A percentile compares a stretch with the other conserved stretches of the same genome.
Evolutionary conservation across 2,797 vertebrate genomes (phyloP).

Genomic region (Artibeus lituratus): DNA sequence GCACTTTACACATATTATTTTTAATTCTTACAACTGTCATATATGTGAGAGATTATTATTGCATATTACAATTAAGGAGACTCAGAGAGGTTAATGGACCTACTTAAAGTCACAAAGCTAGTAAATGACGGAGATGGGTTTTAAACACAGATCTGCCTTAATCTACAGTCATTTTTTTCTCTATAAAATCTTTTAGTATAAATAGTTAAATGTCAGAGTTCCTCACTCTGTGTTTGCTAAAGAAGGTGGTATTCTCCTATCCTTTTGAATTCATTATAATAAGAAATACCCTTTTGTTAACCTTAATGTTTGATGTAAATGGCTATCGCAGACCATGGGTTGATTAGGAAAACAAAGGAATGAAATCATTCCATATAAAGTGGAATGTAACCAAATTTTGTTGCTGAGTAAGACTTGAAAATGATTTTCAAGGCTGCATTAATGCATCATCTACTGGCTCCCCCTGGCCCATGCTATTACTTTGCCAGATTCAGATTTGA

Average conservation of each 20-base stretch:
- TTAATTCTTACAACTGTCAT: background rate
- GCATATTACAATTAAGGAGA: background rate
- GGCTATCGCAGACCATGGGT: background rate
- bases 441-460: constrained; percentile 39
- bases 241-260: background rate
- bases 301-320: constrained; percentile 17
- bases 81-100: background rate
- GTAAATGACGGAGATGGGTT: background rate
- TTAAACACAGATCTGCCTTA: background rate
- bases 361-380: constrained; percentile 51
- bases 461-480: background rate
- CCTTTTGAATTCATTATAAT: constrained; percentile 3
- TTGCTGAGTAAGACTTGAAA: constrained; percentile 69
- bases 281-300: background rate
- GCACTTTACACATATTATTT: background rate
- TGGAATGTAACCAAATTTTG: constrained; percentile 52
- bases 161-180: background rate
- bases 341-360: constrained; percentile 43
- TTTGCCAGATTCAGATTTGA: constrained; percentile 50
- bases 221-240: background rate
- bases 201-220: background rate
- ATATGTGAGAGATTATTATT: background rate
- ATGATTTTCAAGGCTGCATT: constrained; percentile 40
- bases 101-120: background rate
- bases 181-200: background rate